A percentile compares a stretch with the other conserved stretches of the same genome.
Conservation (phyloP, 2,888 invertebrate genomes). For the Caenorhabditis doughertyi region DNA sequence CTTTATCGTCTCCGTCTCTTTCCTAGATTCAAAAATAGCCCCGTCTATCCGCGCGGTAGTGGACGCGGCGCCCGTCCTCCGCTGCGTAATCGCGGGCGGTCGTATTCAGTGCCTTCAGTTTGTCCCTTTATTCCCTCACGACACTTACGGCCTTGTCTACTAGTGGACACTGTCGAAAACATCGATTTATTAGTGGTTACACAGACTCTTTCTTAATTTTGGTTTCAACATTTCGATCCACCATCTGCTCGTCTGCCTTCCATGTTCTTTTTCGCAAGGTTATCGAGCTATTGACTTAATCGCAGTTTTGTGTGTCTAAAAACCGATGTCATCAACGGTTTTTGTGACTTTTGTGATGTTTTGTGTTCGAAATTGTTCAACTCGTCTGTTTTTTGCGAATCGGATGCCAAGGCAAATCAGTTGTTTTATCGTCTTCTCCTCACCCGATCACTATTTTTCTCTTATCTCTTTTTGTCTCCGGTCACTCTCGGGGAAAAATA, state of each 20-base stretch:
- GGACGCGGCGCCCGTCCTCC: conserved; percentile 43
- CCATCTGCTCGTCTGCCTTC: conserved; percentile 39
- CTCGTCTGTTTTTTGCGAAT: background rate
- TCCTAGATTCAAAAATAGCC: conserved; percentile 40
- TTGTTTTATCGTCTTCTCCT: conserved; percentile 9
- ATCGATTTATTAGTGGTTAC: conserved; percentile 21
- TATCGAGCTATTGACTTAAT: conserved; percentile 43
- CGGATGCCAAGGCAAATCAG: background rate
- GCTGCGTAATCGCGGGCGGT: conserved; percentile 29
- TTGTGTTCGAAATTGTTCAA: conserved; percentile 37
- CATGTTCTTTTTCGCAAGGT: conserved; percentile 5
- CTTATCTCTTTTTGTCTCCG: conserved; percentile 1
- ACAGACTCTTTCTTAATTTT: conserved; percentile 5
- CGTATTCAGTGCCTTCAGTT: conserved; percentile 37
- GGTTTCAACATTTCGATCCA: background rate
- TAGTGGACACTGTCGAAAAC: background rate
- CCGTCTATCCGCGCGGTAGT: conserved; percentile 41
- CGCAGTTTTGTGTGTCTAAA: conserved; percentile 13
- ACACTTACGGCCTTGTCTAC: conserved; percentile 37
- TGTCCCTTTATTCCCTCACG: conserved; percentile 38
- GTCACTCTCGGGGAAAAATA: no score
- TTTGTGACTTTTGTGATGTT: conserved; percentile 37
- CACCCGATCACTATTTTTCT: conserved; percentile 15
- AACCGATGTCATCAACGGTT: conserved; percentile 20
- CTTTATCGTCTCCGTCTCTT: conserved; percentile 10